phyloP scores from a whole-genome alignment of 2,113 vertebrate genomes.

The Pangasianodon hypophthalmus region DNA sequence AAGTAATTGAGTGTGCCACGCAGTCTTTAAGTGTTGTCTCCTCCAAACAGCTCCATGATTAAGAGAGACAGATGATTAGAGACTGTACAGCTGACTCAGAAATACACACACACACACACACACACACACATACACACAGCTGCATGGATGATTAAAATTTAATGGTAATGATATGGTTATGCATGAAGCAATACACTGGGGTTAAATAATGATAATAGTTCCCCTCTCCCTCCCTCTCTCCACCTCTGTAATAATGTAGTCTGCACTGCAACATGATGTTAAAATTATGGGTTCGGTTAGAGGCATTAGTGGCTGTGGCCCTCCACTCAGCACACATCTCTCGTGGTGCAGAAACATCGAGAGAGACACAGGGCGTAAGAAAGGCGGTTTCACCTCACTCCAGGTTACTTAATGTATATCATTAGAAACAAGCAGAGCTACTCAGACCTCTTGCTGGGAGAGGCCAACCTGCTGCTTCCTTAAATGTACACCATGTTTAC shows the following conservation, averaged over 20 bases:
- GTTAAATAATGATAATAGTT: slow-evolving; percentile 72
- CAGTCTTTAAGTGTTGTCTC: slow-evolving; percentile 61
- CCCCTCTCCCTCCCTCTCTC: slow-evolving; percentile 53
- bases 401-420: slow-evolving; percentile 39
- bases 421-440: slow-evolving; percentile 30
- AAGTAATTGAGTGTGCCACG: slow-evolving; percentile 59
- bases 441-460: slow-evolving; percentile 7
- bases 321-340: slow-evolving; percentile 57
- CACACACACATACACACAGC: slow-evolving; percentile 47
- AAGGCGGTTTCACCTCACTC: slow-evolving; percentile 23
- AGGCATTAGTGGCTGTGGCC: slow-evolving; percentile 61
- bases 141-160: slow-evolving; percentile 70
- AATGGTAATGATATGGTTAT: slow-evolving; percentile 70
- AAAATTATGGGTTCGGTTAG: slow-evolving; percentile 64
- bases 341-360: slow-evolving; percentile 35
- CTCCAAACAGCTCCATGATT: slow-evolving; percentile 59
- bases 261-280: slow-evolving; percentile 66
- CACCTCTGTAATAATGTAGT: slow-evolving; percentile 73
- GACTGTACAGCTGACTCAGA: slow-evolving; percentile 47
- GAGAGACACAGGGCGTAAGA: slow-evolving; percentile 27
- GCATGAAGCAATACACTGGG: slow-evolving; percentile 63
- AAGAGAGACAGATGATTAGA: slow-evolving; percentile 58
- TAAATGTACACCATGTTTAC: slow-evolving; percentile 46
- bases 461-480: slow-evolving; percentile 24
- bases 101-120: slow-evolving; percentile 52